Base-by-base conservation (phyloP, 2,113 vertebrate genomes). In the Pteropus alecto region DNA sequence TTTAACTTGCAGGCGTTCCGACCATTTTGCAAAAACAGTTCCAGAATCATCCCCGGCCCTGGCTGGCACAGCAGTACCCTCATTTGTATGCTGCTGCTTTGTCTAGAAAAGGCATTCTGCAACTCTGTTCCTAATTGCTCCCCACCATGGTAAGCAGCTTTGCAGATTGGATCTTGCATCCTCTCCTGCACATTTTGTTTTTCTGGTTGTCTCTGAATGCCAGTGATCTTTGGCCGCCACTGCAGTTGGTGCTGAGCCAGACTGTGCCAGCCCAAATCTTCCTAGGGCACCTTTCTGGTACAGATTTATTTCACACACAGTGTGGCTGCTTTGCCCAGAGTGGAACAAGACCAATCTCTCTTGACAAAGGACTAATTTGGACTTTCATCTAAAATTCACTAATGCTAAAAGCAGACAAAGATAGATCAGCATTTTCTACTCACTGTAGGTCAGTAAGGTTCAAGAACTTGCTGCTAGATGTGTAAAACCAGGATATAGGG, bases 171-270 rank as follows among this genome's bases (percentile, higher is more conserved):
- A 79, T 94, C 85, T 96, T 76, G 7, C 79, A 28, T 22, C 51
- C 90, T 86, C 83, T 82, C 70, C 65, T 71, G 94, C 67, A 71
- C 87, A 70, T 92, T 98, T 96, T 96, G 95, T 90, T 98, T 97
- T 96, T 63, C 46, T 46, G 92, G 96, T 76, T n/a, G 70, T 93
- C 91, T 94, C 97, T 94, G 96, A 96, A 96, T 86, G 89, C 96
- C 87, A 96, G 96, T 33, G 67, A 35, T 93, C 74, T 73, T 46
- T 38, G 67, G 43, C 71, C 54, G 71, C 56, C 24, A 0, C 89
- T 51, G 81, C 61, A 26, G 48, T 16, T 8, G 0, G 48, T n/a
- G 78, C 79, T 68, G 54, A 41, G 38, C 76, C 35, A 56, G 86
- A 22, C 38, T 6, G 41, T 41, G 43, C 19, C 60, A n/a, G 24